Evolutionary conservation across 35 echinoderm and acorn worm species (phyloP), one percentile per base, ranked within the genome.

Genomic region (Heliocidaris tuberculata): DNA sequence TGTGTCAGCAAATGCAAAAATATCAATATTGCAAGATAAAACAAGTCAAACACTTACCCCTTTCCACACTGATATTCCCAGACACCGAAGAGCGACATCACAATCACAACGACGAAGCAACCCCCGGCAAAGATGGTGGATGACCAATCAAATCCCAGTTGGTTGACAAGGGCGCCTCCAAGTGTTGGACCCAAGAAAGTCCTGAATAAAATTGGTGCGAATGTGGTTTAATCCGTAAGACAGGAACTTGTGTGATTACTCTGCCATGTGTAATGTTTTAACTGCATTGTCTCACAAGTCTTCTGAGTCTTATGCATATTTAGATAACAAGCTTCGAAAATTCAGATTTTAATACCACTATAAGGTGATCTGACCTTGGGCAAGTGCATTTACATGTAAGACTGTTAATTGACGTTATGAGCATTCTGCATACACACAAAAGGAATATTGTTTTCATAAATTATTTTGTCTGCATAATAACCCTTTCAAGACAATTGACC

Each of bases 31-130:
- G 85, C 27, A 86, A 29, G 21, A 32, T 9, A 86, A 32, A 85
- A 86, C 31, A 86, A 86, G 21, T 12, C n/a, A 13, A 30, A 32
- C 49, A 95, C 94, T 92, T n/a, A 97, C 96, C 96, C 96, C 94
- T 95, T 97, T 56, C 96, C 96, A 95, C 95, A 96, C 7, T 85
- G 95, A 31, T 93, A 97, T 93, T 97, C 96, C 96, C 96, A 97
- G 0, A 97, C 32, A 31, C 95, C 94, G 59, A 97, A 97, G 13
- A 97, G 31, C 86, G 70, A 91, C 10, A 97, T 47, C 30, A 94
- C 49, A 10, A 96, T 52, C 89, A 94, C 94, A 19, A 93, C 70
- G 6, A 93, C 7, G 42, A 97, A 86, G 90, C 94, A 92, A 30
- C 94, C 50, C n/a, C 93, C 93, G 7, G 95, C 96, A 48, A 97